phyloP scores from a whole-genome alignment of 2,888 invertebrate species.

The Ceramica pisi region DNA sequence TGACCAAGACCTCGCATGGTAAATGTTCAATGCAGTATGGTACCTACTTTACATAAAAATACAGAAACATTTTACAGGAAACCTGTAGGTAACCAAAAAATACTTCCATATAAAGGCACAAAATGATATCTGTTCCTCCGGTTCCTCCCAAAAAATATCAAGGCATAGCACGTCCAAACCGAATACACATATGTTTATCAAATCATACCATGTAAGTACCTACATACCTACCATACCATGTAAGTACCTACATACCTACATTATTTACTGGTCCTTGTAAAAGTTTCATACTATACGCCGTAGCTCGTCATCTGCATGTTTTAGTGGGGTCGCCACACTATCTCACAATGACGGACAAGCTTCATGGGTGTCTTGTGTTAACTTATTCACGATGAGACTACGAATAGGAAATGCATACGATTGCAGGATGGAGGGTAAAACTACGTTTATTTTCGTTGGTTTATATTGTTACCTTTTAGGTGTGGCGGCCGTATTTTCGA shows the following conservation, averaged over 20 bases:
- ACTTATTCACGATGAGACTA: slow-evolving; percentile 57
- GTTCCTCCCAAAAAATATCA: slow-evolving; percentile 19
- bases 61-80: not conserved
- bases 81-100: not conserved
- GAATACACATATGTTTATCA: slow-evolving; percentile 47
- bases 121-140: slow-evolving; percentile 7
- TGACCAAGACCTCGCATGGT: no score
- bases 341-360: slow-evolving; percentile 65
- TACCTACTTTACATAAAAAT: not conserved
- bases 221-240: slow-evolving; percentile 27
- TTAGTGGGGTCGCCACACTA: slow-evolving; percentile 71
- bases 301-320: slow-evolving; percentile 76
- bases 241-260: slow-evolving; percentile 9
- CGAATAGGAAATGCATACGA: slow-evolving; percentile 44
- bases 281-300: slow-evolving; percentile 59
- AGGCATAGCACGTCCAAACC: slow-evolving; percentile 25
- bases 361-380: slow-evolving; percentile 51
- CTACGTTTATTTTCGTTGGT: slow-evolving; percentile 46
- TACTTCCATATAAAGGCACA: not conserved
- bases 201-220: slow-evolving; percentile 36
- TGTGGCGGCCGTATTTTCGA: slow-evolving; percentile 30
- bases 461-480: slow-evolving; percentile 33
- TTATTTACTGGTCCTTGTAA: slow-evolving; percentile 50
- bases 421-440: slow-evolving; percentile 21
- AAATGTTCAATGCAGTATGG: not conserved